phyloP scores from a whole-genome alignment of 2,113 vertebrate genomes.

The Ptilonorhynchus violaceus region DNA sequence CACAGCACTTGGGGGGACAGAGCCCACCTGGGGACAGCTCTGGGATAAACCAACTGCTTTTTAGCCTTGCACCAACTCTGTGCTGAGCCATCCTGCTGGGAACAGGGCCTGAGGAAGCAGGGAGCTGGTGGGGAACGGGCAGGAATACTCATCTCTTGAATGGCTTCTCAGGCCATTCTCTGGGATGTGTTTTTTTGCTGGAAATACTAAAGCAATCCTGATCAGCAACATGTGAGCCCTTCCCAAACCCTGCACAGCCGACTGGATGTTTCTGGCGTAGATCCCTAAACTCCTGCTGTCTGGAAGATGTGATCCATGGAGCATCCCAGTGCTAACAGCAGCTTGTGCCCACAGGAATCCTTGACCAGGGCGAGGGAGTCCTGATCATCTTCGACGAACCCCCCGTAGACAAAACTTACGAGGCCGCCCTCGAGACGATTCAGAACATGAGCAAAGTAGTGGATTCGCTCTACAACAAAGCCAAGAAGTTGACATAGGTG shows the following conservation, averaged over 20 bases:
- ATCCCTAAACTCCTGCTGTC: not conserved
- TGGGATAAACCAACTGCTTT: not conserved
- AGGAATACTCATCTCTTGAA: not conserved
- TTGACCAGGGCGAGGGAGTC: slow-evolving; percentile 98
- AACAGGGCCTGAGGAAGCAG: not conserved
- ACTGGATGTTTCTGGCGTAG: not conserved
- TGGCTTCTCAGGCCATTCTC: not conserved
- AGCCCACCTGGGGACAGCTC: not conserved
- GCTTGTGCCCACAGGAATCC: slow-evolving; percentile 82
- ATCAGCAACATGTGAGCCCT: rapidly evolving
- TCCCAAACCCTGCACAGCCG: not conserved
- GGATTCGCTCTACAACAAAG: slow-evolving; percentile 99
- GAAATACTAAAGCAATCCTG: not conserved
- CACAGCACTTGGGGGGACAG: not conserved
- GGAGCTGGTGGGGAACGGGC: not conserved
- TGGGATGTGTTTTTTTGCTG: rapidly evolving
- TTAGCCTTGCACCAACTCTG: not conserved
- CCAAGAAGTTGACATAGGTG: slow-evolving; percentile 99
- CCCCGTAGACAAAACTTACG: slow-evolving; percentile 98
- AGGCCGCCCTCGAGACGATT: slow-evolving; percentile 97
- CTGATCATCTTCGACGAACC: slow-evolving; percentile 98
- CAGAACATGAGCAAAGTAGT: slow-evolving; percentile 99
- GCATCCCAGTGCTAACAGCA: not conserved
- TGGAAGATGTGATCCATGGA: rapidly evolving
- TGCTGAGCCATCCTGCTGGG: not conserved